A percentile compares a stretch with the other conserved stretches of the same genome.
These are phyloP conservation scores for Caenorhabditis plicata DNA, from an alignment of 2,888 invertebrate genomes.

Conservation along the genomic window DNA sequence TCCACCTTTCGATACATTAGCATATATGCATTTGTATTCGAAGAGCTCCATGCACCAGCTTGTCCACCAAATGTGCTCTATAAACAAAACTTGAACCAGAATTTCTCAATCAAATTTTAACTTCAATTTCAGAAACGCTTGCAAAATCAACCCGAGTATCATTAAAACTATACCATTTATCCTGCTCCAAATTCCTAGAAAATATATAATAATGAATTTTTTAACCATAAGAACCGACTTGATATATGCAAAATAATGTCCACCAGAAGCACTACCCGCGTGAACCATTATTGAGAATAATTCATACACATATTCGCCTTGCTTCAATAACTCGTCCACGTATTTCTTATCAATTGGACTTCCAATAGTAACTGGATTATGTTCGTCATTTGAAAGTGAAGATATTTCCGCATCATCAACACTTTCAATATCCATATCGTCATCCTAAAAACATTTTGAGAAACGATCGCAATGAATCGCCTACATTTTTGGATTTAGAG, in stretches of 20 bases:
- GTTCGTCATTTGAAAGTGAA: conserved; percentile 15
- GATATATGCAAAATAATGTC: conserved; percentile 88
- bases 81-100: conserved; percentile 75
- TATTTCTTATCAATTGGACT: conserved; percentile 24
- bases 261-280: conserved; percentile 84
- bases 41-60: conserved; percentile 71
- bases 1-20: conserved; percentile 79
- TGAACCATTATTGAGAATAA: conserved; percentile 89
- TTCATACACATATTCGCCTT: conserved; percentile 80
- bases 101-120: background rate
- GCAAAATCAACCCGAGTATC: conserved; percentile 78
- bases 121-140: conserved; percentile 22
- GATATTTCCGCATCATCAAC: conserved; percentile 20
- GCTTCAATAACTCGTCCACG: conserved; percentile 41
- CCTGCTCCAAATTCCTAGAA: conserved; percentile 68
- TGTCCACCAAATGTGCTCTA: conserved; percentile 81
- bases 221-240: no score
- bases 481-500: no score
- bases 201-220: background rate
- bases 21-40: conserved; percentile 87
- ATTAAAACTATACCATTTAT: conserved; percentile 84
- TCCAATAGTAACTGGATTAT: conserved; percentile 27
- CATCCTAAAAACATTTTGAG: no score
- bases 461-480: no score
- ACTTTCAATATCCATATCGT: background rate